Evolutionary conservation across 2,113 vertebrate species (phyloP).

Genomic region (Cathartes aura): DNA sequence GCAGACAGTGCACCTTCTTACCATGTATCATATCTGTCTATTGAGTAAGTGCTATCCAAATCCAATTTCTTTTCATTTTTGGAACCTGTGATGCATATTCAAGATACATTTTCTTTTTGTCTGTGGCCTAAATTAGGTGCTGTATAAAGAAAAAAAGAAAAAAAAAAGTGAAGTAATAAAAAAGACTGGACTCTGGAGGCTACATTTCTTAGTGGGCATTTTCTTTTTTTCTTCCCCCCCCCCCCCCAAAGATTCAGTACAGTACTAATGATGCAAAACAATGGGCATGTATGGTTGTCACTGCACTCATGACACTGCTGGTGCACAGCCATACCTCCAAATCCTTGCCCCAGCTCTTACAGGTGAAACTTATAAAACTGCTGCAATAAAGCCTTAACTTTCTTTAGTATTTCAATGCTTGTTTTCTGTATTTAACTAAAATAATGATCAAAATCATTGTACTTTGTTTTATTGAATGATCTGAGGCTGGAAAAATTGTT

Average conservation of each 20-base stretch:
- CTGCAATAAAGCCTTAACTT: conserved; percentile 10
- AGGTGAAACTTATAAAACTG: conserved; percentile 32
- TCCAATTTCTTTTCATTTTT: conserved; percentile 89
- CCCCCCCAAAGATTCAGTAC: neutral
- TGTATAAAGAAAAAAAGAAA: conserved; percentile 25
- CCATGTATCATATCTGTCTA: conserved; percentile 97
- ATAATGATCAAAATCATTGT: neutral
- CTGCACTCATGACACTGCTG: neutral
- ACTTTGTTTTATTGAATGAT: neutral
- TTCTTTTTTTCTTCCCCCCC: conserved; percentile 1
- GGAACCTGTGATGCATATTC: conserved; percentile 87
- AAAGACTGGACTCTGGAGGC: conserved; percentile 31
- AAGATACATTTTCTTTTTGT: conserved; percentile 85
- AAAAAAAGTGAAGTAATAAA: conserved; percentile 57
- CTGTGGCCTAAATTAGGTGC: conserved; percentile 80
- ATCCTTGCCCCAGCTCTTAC: conserved; percentile 27
- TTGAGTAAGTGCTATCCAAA: conserved; percentile 89
- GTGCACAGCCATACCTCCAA: conserved; percentile 10
- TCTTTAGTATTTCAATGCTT: neutral
- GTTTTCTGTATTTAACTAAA: conserved; percentile 13
- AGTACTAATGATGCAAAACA: conserved; percentile 58
- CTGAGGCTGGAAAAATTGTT: neutral
- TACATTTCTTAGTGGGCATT: conserved; percentile 40
- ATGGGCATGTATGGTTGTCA: conserved; percentile 18
- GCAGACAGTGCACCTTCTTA: conserved; percentile 98